Base-by-base conservation (phyloP, 92 coral and sea anemone genomes). In the Bergia sp. region DNA sequence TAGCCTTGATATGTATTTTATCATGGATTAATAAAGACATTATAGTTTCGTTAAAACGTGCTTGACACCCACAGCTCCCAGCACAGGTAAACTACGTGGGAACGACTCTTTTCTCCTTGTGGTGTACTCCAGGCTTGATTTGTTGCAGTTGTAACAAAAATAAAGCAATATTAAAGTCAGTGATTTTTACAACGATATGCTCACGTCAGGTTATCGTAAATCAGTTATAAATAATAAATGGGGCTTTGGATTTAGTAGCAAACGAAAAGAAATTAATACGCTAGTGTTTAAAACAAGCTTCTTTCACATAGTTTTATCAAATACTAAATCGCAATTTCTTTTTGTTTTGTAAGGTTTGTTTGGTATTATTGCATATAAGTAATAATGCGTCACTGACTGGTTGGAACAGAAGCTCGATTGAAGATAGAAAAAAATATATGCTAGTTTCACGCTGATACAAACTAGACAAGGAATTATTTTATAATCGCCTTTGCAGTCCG, bases 401-500 rank as follows among this genome's bases (percentile, higher is more conserved):
- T 20, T 61, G 69, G 69, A 18, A 61, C 29, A 61, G 21, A 61
- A 61, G 20, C 69, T 21, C 29, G 69, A 29, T 29, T 29, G 29
- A 18, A 61, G 23, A 61, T 6, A 61, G 2, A 61, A 15, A 61
- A 61, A 29, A 29, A 29, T 29, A 29, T 29, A 29, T 15, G 3
- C 20, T 10, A 13, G 21, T 74, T 74, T 42, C 81, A 77, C 12
- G 81, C 81, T 77, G 81, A 3, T 43, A 3, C 21, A 77, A 77
- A 41, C 55, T 42, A 21, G 50, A 77, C 43, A 77, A 6, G 37
- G 55, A 42, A 77, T 77, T 77, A 77, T 43, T 77, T 43, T n/a
- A 77, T 77, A 77, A 77, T 77, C 58, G 37, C 16, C 55, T 77
- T 41, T 77, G 49, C 21, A 77, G 69, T 61, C 29, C 23, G 29